phyloP scores from a whole-genome alignment of 1,140 invertebrate genomes.

The Philaenus spumarius region DNA sequence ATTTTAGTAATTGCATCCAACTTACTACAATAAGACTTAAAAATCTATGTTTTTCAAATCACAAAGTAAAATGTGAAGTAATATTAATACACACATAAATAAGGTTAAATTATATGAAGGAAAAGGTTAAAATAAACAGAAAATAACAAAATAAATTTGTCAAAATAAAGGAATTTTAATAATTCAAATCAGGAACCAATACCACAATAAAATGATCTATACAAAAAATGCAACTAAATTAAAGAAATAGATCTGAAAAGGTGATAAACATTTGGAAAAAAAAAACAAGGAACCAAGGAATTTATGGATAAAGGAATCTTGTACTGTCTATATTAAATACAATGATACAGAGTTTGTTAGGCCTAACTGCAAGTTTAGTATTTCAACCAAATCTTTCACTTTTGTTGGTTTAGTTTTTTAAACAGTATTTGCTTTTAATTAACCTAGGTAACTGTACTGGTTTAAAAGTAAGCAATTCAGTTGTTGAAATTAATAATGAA shows the following conservation, averaged over 20 bases:
- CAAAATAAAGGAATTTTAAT: not conserved
- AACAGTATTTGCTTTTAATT: too few species aligned
- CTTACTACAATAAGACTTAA: not conserved
- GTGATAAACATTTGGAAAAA: not conserved
- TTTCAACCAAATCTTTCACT: too few species aligned
- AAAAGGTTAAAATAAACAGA: not conserved
- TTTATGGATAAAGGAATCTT: not conserved
- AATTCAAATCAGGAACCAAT: constrained; percentile 14
- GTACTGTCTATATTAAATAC: too few species aligned
- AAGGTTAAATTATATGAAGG: not conserved
- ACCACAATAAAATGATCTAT: not conserved
- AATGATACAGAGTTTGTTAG: too few species aligned
- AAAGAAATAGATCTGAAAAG: not conserved
- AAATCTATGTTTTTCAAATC: not conserved
- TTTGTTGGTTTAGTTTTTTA: too few species aligned
- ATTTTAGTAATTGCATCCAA: not conserved
- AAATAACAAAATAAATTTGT: constrained; percentile 9
- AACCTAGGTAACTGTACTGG: too few species aligned
- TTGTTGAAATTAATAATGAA: too few species aligned
- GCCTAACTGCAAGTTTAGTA: too few species aligned
- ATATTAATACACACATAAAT: not conserved
- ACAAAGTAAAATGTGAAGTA: not conserved
- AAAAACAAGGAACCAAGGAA: constrained; percentile 6
- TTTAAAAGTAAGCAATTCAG: too few species aligned
- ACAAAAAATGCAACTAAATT: not conserved